Percentiles rank a stretch among this genome's conserved stretches.
These are phyloP conservation scores for Platyrinchus mystaceus DNA, from an alignment of 2,797 vertebrate genomes.

Conservation along the genomic window DNA sequence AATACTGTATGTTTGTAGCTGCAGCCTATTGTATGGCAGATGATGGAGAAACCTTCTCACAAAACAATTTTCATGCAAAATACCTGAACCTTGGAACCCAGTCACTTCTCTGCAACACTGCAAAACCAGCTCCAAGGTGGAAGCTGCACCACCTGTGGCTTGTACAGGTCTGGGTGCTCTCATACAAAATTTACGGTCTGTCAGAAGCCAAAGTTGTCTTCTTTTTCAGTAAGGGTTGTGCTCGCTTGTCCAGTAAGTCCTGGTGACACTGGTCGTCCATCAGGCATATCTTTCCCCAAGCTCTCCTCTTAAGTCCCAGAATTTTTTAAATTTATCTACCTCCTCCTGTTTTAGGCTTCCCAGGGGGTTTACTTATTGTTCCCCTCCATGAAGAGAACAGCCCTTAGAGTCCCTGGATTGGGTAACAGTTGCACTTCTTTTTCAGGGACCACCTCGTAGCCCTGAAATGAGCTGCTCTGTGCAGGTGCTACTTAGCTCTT, in stretches of 20 bases:
- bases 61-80: background rate
- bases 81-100: background rate
- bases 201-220: background rate
- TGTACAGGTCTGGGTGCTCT: background rate
- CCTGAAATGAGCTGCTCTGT: background rate
- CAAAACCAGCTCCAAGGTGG: background rate
- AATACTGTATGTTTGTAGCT: background rate
- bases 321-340: background rate
- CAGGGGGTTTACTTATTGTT: background rate
- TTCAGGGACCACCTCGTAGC: background rate
- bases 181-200: background rate
- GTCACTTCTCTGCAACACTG: background rate
- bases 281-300: background rate
- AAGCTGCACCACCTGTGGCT: rapidly evolving
- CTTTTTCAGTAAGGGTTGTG: background rate
- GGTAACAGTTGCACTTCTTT: background rate
- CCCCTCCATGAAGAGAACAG: background rate
- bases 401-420: background rate
- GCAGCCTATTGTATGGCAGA: background rate
- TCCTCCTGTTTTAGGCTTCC: background rate
- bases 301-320: background rate
- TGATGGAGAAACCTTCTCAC: background rate
- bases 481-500: background rate
- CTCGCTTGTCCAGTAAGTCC: background rate
- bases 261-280: background rate